Percentiles rank a stretch among this genome's conserved stretches.
Evolutionary conservation across 2,888 invertebrate species (phyloP).

Genomic region (Caenorhabditis angaria): DNA sequence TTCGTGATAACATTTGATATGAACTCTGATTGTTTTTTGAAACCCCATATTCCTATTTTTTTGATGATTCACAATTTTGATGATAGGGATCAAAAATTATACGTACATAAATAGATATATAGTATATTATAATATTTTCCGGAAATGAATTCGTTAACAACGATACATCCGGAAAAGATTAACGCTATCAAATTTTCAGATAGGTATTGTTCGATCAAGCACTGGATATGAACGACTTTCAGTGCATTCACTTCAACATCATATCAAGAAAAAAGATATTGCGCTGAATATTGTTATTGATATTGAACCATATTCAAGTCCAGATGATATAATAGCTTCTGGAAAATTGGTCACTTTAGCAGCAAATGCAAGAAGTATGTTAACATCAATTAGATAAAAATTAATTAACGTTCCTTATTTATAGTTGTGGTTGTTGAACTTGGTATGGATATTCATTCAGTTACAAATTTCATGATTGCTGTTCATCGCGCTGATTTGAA

Average conservation of each 20-base stretch:
- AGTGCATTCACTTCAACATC: conserved; percentile 61
- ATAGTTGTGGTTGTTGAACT: conserved; percentile 69
- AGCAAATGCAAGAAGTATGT: conserved; percentile 59
- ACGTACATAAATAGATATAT: too few relatives aligned
- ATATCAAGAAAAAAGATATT: conserved; percentile 59
- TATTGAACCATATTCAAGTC: conserved; percentile 64
- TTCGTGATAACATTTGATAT: neutral
- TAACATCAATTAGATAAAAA: too few relatives aligned
- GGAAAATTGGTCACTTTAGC: conserved; percentile 57
- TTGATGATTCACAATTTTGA: too few relatives aligned
- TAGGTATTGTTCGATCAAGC: conserved; percentile 64
- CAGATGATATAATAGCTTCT: conserved; percentile 68
- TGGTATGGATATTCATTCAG: conserved; percentile 68
- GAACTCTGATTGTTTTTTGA: neutral
- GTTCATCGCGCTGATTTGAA: conserved; percentile 60
- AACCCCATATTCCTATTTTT: too few relatives aligned
- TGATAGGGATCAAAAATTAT: too few relatives aligned
- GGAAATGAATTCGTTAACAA: neutral
- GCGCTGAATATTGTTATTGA: conserved; percentile 65
- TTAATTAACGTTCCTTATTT: conserved; percentile 9
- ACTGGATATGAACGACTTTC: conserved; percentile 62
- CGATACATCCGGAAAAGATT: neutral
- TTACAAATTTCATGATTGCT: conserved; percentile 67
- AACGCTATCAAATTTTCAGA: conserved; percentile 25
- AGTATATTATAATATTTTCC: neutral